phyloP scores from a whole-genome alignment of 2,113 vertebrate species.

The Nothocercus nigrocapillus region DNA sequence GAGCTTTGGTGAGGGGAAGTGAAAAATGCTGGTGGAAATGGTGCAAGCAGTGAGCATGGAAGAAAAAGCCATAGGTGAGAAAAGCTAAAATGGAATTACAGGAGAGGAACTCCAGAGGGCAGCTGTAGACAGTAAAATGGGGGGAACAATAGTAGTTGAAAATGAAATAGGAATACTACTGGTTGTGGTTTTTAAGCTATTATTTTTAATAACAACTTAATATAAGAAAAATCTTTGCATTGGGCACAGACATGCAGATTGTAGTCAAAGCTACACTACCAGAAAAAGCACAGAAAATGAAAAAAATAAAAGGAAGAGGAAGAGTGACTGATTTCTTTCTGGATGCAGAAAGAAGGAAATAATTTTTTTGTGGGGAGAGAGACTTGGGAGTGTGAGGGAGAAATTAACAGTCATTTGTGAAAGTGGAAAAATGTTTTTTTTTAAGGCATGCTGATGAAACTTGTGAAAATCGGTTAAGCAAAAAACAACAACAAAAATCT shows the following conservation, averaged over 20 bases:
- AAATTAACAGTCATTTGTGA: not conserved
- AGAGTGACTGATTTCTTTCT: not conserved
- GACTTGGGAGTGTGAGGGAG: not conserved
- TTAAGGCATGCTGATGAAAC: not conserved
- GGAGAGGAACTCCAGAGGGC: not conserved
- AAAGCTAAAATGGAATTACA: not conserved
- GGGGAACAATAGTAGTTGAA: not conserved
- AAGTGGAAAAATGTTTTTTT: not conserved
- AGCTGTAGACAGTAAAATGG: not conserved
- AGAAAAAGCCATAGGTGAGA: not conserved
- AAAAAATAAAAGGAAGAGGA: not conserved
- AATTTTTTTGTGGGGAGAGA: not conserved
- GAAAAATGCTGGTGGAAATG: not conserved
- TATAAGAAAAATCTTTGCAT: not conserved
- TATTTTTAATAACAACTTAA: not conserved
- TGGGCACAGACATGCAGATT: not conserved
- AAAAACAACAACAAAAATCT: fast-evolving
- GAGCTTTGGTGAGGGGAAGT: not conserved
- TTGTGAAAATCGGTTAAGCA: not conserved
- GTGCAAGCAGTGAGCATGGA: not conserved
- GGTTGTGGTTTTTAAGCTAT: not conserved
- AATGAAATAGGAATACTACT: not conserved
- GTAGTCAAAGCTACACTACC: not conserved
- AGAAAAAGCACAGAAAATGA: not conserved
- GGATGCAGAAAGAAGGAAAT: not conserved